phyloP scores from a whole-genome alignment of 1,140 invertebrate species.

The Drosophila malerkotliana region DNA sequence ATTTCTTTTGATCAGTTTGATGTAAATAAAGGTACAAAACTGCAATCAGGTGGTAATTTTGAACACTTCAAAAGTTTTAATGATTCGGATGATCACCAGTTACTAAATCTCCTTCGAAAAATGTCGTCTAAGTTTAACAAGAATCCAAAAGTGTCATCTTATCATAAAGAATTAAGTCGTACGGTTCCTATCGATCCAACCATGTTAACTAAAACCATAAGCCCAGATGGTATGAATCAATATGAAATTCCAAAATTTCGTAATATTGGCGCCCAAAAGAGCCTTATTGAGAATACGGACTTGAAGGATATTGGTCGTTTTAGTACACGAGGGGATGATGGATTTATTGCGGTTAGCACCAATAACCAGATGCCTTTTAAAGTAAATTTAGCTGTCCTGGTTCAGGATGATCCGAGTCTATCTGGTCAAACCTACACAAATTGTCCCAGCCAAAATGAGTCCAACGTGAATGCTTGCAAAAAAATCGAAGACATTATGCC shows the following conservation, averaged over 20 bases:
- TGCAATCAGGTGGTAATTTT: too few relatives aligned
- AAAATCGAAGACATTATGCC: constrained; percentile 78
- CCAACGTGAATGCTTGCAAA: constrained; percentile 89
- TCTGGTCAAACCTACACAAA: constrained; percentile 41
- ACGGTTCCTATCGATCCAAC: not conserved
- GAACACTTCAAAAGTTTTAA: too few relatives aligned
- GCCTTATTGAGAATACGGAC: constrained; percentile 63
- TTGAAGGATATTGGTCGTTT: constrained; percentile 63
- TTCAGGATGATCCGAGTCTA: constrained; percentile 72
- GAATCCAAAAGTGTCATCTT: not conserved
- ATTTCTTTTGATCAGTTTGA: too few relatives aligned
- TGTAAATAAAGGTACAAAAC: too few relatives aligned
- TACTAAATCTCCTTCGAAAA: not conserved
- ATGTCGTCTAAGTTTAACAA: not conserved
- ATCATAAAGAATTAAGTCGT: not conserved
- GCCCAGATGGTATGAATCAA: not conserved
- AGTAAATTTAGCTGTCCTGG: constrained; percentile 51
- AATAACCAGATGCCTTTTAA: constrained; percentile 79
- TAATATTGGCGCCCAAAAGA: constrained; percentile 61
- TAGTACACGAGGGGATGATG: constrained; percentile 54
- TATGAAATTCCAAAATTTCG: constrained; percentile 58
- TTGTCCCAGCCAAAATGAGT: constrained; percentile 85
- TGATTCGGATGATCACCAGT: not conserved
- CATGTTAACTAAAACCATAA: not conserved
- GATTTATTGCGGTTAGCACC: constrained; percentile 57